A percentile compares a stretch with the other conserved stretches of the same genome.
Conservation (phyloP, 1,140 invertebrate species). For the Piezodorus guildinii region DNA sequence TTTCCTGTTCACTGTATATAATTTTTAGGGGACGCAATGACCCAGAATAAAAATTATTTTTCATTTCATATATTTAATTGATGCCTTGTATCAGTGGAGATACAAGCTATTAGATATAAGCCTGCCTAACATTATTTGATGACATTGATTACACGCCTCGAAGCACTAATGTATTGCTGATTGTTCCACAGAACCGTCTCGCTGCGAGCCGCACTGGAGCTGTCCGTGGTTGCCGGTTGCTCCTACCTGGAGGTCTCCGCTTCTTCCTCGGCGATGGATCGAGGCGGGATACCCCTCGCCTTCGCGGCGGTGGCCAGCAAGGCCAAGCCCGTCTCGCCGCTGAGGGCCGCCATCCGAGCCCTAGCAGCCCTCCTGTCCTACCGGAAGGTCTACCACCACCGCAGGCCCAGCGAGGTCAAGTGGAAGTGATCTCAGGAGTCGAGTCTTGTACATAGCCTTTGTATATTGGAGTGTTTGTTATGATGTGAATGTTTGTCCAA, state of each 20-base stretch:
- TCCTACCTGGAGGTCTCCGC: neutral
- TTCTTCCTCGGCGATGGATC: neutral
- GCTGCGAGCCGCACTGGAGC: neutral
- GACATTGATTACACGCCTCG: no score
- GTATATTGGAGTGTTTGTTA: no score
- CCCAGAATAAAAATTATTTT: no score
- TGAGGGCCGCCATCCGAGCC: neutral
- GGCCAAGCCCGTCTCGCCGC: neutral
- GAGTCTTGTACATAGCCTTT: no score
- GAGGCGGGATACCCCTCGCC: neutral
- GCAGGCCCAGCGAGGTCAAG: neutral
- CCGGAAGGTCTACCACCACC: neutral
- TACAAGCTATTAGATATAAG: no score
- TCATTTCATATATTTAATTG: no score
- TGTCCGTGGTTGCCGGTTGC: neutral
- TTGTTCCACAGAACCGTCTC: neutral
- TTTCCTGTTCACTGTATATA: no score
- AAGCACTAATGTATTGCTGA: no score
- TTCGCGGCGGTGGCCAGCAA: neutral
- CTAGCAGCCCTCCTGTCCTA: neutral
- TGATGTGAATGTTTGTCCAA: no score
- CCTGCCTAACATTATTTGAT: no score
- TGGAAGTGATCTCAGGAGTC: neutral
- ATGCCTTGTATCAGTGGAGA: no score
- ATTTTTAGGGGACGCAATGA: no score